Base-by-base conservation (phyloP, 2,888 invertebrate species). In the Oxytorus armatus region DNA sequence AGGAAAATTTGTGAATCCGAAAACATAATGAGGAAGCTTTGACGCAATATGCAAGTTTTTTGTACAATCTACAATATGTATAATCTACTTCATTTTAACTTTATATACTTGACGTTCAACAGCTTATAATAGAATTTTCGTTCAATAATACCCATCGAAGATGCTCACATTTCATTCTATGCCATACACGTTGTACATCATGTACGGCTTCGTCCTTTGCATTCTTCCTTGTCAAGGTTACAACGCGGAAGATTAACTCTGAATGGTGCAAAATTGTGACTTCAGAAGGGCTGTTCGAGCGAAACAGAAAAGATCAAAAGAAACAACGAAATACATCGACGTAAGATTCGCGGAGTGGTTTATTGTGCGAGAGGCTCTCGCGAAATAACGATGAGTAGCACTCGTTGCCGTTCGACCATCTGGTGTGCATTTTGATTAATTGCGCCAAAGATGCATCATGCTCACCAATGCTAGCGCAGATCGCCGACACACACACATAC, bases 351-450 rank as follows among this genome's bases (percentile, higher is more conserved):
- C 70, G 47, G 55, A 55, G 78, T 68, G 69, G 51, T 75, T 70
- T 63, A 79, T 75, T 79, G 79, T 79, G 63, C 47, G 74, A 51
- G 70, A 75, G 63, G 29, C 39, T 75, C 65, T 36, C 57, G 75
- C 70, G 65, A 70, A 75, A 79, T 75, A 79, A 79, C 69, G 77
- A 81, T 53, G 72, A 36, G 53, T 29, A 65, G 65, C n/a, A 63
- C 75, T 85, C 59, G 83, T 83, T 77, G 74, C 77, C 59, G 79
- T 80, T 74, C 82, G 73, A 78, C 88, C 88, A 87, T 87, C 87
- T 87, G 87, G 88, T 77, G n/a, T 75, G 82, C 81, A 82, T 85
- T 72, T 86, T 87, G 87, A 87, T 87, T 87, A 88, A 87, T 88
- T 82, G 81, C 74, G 49, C 61, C 79, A 42, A 79, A 81, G 79